Conservation (phyloP, 2,113 vertebrate genomes). For the Tragelaphus strepsiceros region DNA sequence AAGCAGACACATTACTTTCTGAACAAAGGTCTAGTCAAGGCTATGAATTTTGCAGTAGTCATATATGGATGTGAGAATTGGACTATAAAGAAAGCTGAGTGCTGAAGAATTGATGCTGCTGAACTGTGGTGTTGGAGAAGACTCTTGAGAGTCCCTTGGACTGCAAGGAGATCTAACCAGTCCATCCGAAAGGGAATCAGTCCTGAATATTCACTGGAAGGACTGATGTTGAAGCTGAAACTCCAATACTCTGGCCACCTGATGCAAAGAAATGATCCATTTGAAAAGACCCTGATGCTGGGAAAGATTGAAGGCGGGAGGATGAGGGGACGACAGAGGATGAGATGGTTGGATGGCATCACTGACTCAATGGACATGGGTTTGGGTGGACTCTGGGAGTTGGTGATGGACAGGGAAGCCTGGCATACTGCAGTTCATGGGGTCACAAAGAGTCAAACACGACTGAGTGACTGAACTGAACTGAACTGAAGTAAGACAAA, state of each 20-base stretch:
- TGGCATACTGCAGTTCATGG: accelerated
- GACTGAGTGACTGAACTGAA: background rate
- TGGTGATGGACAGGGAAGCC: background rate
- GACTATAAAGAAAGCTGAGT: background rate
- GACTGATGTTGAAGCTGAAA: background rate
- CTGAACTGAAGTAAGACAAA: background rate
- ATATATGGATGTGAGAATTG: background rate
- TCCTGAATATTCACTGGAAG: background rate
- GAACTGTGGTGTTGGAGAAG: background rate
- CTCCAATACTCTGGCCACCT: background rate
- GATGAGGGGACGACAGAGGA: background rate
- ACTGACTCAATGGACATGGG: background rate
- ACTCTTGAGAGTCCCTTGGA: background rate
- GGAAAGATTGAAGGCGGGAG: background rate
- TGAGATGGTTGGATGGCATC: background rate
- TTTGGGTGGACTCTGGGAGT: background rate
- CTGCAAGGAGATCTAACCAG: background rate
- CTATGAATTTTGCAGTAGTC: background rate
- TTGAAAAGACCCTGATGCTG: background rate
- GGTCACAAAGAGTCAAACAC: background rate
- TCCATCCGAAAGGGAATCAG: background rate
- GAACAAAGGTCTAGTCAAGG: background rate
- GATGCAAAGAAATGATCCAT: background rate
- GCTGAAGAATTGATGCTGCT: background rate
- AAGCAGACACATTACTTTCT: background rate